Evolutionary conservation across 2,888 invertebrate genomes (phyloP), one percentile per base, ranked within the genome.

Genomic region (Phrixothrix hirtus): DNA sequence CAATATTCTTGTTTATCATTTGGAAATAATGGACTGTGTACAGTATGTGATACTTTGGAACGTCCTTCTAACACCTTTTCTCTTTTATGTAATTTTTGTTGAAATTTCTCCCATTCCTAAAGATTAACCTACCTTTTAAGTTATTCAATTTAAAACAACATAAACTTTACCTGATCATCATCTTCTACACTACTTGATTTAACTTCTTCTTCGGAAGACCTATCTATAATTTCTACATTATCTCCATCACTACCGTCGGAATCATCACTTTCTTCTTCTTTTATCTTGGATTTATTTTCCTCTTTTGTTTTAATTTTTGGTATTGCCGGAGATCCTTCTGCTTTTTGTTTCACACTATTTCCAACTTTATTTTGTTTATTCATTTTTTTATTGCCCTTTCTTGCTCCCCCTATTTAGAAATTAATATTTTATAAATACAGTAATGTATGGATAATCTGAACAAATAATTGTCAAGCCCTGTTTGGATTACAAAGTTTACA

Each of bases 1-100:
- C 99, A 99, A 78, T 91, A 97, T 77, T 99, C 99, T 74, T 96
- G 96, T 74, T 99, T 95, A 61, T 89, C 89, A 77, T 89, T 88
- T 2, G 99, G 95, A 76, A 90, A 99, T 75, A 88, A 87, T 0
- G 99, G 99, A 77, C 95, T 92, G 75, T 99, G 99, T 15, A 99
- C 98, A n/a, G 88, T 82, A 74, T 97, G 97, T 9, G 97, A 97
- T 64, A 88, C 83, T 77, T 95, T 94, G 35, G 94, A 94, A 69
- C 93, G 90, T 3, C 95, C 93, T 75, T 97, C 97, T 29, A 97
- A 78, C 10, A 83, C 82, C 61, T 92, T 87, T 70, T 96, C 95
- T 12, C 91, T 81, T 70, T 92, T 93, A 62, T 89, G 87, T 48
- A 95, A 77, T 68, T 91, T 88, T 66, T 89, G 87, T 76, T 95